Evolutionary conservation across 2,797 vertebrate species (phyloP).

Genomic region (Urosaurus nigricauda): DNA sequence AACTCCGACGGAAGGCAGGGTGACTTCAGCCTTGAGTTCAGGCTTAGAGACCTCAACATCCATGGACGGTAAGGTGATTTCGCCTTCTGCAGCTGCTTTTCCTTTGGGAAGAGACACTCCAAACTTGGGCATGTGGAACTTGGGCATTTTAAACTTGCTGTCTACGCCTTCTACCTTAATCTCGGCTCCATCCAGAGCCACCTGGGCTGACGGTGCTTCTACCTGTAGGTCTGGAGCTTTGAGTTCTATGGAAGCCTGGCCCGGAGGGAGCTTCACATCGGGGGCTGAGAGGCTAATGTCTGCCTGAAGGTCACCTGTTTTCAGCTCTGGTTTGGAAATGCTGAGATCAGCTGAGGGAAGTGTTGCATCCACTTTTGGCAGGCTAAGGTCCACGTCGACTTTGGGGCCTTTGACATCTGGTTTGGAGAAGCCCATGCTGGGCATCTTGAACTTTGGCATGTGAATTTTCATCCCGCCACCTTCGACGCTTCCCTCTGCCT

Average conservation of each 20-base stretch:
- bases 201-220: background rate
- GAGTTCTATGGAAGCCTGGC: background rate
- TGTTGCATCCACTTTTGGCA: constrained; percentile 2
- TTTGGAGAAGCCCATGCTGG: constrained; percentile 21
- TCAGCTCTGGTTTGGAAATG: background rate
- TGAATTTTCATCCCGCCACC: background rate
- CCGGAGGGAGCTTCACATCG: background rate
- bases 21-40: background rate
- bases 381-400: background rate
- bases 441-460: constrained; percentile 29
- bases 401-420: background rate
- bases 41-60: background rate
- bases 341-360: background rate
- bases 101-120: background rate
- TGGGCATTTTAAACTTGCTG: background rate
- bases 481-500: accelerated
- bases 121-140: background rate
- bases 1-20: accelerated
- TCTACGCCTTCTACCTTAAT: background rate
- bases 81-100: background rate
- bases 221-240: background rate
- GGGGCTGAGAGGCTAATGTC: background rate
- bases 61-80: background rate
- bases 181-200: background rate
- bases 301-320: background rate